Evolutionary conservation across 2,113 vertebrate genomes (phyloP).

Genomic region (Pandion haliaetus): DNA sequence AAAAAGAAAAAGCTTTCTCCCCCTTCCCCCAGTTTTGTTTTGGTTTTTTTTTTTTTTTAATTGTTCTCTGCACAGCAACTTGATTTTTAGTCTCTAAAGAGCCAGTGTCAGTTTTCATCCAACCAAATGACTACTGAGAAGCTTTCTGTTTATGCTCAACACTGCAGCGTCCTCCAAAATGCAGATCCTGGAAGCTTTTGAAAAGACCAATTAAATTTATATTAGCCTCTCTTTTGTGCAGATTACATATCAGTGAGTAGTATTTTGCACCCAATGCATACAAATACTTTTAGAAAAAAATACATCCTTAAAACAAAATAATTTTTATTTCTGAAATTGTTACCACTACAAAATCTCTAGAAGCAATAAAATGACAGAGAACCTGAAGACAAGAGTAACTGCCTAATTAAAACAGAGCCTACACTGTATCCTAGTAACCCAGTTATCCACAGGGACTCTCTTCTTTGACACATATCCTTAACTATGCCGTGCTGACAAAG

Average conservation of each 20-base stretch:
- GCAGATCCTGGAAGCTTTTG: neutral
- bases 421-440: slow-evolving; percentile 43
- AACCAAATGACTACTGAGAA: neutral
- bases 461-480: slow-evolving; percentile 24
- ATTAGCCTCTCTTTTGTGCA: neutral
- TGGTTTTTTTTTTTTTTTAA: neutral
- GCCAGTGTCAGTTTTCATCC: neutral
- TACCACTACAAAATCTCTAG: neutral
- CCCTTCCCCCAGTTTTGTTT: accelerated
- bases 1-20: neutral
- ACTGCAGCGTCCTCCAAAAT: neutral
- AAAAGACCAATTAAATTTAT: neutral
- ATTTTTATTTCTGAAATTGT: neutral
- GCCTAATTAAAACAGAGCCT: slow-evolving; percentile 42
- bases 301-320: neutral
- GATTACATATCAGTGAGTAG: neutral
- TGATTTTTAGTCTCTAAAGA: neutral
- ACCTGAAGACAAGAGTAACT: neutral
- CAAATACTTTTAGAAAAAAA: neutral
- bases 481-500: neutral
- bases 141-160: neutral
- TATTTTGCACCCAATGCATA: neutral
- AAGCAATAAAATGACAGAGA: neutral
- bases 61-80: neutral
- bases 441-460: slow-evolving; percentile 15